Conservation (phyloP, 1,140 invertebrate species). For the Thaumetopoea pityocampa region DNA sequence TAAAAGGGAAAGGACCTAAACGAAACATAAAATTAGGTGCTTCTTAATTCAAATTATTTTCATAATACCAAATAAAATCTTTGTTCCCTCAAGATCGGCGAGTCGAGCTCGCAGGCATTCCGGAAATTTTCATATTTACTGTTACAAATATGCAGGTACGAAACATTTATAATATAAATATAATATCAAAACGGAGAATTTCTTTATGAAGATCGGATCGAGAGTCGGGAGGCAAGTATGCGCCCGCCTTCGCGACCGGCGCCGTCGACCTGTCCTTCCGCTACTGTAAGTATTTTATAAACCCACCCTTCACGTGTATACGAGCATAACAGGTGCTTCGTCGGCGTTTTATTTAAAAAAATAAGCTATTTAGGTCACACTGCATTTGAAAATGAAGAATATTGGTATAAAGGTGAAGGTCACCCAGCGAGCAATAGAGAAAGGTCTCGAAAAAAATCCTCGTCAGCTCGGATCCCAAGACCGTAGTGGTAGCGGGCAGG, state of each 20-base stretch:
- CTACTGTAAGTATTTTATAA: slow-evolving; percentile 53
- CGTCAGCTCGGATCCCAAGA: too few relatives aligned
- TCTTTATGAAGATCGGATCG: slow-evolving; percentile 73
- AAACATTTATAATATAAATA: slow-evolving; percentile 72
- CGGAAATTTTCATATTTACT: slow-evolving; percentile 74
- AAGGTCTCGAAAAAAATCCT: too few relatives aligned
- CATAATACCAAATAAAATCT: slow-evolving; percentile 57
- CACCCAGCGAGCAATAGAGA: too few relatives aligned
- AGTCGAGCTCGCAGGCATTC: slow-evolving; percentile 62
- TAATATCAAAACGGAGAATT: slow-evolving; percentile 75
- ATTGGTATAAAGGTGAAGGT: too few relatives aligned
- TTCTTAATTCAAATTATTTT: slow-evolving; percentile 49
- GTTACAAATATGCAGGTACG: slow-evolving; percentile 73
- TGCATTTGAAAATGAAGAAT: too few relatives aligned
- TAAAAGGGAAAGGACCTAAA: too few relatives aligned
- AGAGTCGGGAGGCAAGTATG: slow-evolving; percentile 61
- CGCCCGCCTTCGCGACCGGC: slow-evolving; percentile 32
- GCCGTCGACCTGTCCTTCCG: slow-evolving; percentile 20
- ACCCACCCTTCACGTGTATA: slow-evolving; percentile 27
- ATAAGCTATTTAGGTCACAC: too few relatives aligned
- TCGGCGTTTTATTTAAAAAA: too few relatives aligned
- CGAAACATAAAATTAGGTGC: slow-evolving; percentile 24
- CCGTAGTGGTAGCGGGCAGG: too few relatives aligned
- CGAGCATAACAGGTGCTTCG: too few relatives aligned
- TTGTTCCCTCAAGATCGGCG: slow-evolving; percentile 54